Evolutionary conservation across 2,797 vertebrate species (phyloP).

Genomic region (Dipus sagitta): DNA sequence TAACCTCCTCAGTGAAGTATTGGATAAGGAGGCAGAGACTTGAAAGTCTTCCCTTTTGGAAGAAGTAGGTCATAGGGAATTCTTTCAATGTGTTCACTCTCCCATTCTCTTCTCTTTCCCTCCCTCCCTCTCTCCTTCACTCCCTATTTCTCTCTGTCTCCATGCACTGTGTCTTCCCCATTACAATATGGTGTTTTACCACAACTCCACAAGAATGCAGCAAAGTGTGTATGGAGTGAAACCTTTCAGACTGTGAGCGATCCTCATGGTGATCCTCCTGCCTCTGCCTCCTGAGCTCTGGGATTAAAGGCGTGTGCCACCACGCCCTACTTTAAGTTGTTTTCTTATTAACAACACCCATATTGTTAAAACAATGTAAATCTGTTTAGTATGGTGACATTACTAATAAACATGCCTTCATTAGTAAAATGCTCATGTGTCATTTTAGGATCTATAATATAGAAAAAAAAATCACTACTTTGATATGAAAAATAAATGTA

Average conservation of each 20-base stretch:
- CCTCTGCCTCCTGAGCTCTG: too few species aligned
- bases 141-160: background rate
- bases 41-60: background rate
- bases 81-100: too few species aligned
- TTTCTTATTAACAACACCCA: background rate
- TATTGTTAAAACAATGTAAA: background rate
- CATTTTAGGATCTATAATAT: slow-evolving; percentile 14
- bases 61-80: too few species aligned
- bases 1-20: background rate
- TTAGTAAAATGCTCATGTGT: background rate
- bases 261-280: too few species aligned
- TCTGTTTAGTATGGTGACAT: background rate
- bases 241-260: background rate
- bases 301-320: too few species aligned
- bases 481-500: background rate
- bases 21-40: background rate
- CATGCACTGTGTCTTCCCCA: background rate
- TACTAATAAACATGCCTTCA: background rate
- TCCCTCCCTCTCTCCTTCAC: background rate
- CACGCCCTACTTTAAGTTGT: background rate
- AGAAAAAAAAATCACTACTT: background rate
- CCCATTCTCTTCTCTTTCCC: too few species aligned
- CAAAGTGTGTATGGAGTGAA: background rate
- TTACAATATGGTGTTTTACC: background rate
- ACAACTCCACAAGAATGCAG: too few species aligned